Evolutionary conservation across 2,113 vertebrate genomes (phyloP).

Genomic region (Dendrocopos noguchii): DNA sequence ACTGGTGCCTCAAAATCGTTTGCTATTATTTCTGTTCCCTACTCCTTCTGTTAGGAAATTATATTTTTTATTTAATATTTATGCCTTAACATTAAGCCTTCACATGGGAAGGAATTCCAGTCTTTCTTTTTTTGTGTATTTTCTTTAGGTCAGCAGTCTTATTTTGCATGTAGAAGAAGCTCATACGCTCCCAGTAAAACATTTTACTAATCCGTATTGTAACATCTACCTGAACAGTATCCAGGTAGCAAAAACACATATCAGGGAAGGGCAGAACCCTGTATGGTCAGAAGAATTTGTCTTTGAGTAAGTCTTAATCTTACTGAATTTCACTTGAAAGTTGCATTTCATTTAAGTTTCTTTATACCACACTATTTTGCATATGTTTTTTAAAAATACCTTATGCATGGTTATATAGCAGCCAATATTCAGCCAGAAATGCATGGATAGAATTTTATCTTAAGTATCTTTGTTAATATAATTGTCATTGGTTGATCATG

Average conservation of each 20-base stretch:
- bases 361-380: not conserved
- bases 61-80: conserved; percentile 2
- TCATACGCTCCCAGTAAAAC: conserved; percentile 96
- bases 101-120: not conserved
- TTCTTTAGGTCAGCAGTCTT: conserved; percentile 93
- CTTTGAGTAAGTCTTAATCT: conserved; percentile 89
- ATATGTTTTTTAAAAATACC: not conserved
- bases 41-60: not conserved
- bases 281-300: conserved; percentile 99
- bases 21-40: conserved; percentile 7
- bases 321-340: not conserved
- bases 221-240: conserved; percentile 98
- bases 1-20: not conserved
- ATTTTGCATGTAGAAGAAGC: conserved; percentile 97
- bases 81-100: not conserved
- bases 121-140: conserved; percentile 33
- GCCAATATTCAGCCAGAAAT: not conserved
- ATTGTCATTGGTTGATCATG: too few relatives aligned
- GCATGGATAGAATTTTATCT: not conserved
- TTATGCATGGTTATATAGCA: not conserved
- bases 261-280: conserved; percentile 95
- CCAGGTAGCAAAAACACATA: conserved; percentile 98
- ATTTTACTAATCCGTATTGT: conserved; percentile 97
- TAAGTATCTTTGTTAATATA: too few relatives aligned
- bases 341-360: not conserved